These are phyloP conservation scores for Cylas formicarius DNA, from an alignment of 1,140 invertebrate species.

Conservation along the genomic window DNA sequence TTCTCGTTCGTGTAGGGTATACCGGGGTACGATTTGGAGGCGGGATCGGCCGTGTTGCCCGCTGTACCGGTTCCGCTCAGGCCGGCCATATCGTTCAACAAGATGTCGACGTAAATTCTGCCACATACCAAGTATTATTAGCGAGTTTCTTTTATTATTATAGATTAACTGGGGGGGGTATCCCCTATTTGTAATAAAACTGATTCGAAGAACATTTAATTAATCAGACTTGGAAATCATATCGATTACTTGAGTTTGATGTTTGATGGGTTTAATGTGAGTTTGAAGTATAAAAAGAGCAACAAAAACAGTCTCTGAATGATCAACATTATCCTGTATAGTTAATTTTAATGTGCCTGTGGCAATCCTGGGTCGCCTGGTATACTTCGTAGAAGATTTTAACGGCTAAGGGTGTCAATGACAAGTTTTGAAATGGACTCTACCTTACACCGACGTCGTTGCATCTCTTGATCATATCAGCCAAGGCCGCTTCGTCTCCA, in stretches of 20 bases:
- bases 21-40: slow-evolving; percentile 46
- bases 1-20: slow-evolving; percentile 51
- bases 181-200: too few relatives aligned
- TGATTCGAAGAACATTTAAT: too few relatives aligned
- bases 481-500: slow-evolving; percentile 62
- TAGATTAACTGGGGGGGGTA: too few relatives aligned
- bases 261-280: not conserved
- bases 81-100: slow-evolving; percentile 88
- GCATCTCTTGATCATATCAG: slow-evolving; percentile 53
- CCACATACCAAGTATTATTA: slow-evolving; percentile 9
- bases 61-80: slow-evolving; percentile 53
- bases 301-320: too few relatives aligned
- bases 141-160: not conserved
- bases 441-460: slow-evolving; percentile 30
- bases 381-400: not conserved
- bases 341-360: too few relatives aligned
- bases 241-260: too few relatives aligned
- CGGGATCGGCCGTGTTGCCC: slow-evolving; percentile 50
- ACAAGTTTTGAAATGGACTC: slow-evolving; percentile 2
- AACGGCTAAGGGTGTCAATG: not conserved
- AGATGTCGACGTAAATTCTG: slow-evolving; percentile 79
- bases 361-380: too few relatives aligned
- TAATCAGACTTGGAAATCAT: too few relatives aligned
- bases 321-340: too few relatives aligned
- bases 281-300: too few relatives aligned